Conservation (phyloP, 2,797 vertebrate species). For the Chelidonichthys spinosus region DNA sequence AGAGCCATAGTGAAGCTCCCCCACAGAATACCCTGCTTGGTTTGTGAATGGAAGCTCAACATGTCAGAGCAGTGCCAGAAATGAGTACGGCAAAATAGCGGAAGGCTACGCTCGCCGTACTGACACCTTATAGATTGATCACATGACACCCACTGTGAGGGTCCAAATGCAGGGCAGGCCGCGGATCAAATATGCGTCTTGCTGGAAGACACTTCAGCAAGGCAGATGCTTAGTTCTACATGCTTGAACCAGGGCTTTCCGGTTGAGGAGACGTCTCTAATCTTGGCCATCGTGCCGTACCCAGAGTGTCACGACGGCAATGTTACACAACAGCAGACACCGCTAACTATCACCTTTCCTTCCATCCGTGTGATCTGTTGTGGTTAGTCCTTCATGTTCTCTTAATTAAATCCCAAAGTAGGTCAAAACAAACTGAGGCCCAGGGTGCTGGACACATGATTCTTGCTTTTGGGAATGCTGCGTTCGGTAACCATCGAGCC, state of each 20-base stretch:
- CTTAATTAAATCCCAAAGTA: slow-evolving; percentile 74
- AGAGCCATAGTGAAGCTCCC: slow-evolving; percentile 53
- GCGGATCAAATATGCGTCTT: not conserved
- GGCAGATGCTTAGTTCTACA: slow-evolving; percentile 6
- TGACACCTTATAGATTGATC: slow-evolving; percentile 5
- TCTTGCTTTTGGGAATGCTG: slow-evolving; percentile 35
- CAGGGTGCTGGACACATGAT: slow-evolving; percentile 35
- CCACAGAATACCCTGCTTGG: slow-evolving; percentile 34
- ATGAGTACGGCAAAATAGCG: slow-evolving; percentile 4
- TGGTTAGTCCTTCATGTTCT: slow-evolving; percentile 51
- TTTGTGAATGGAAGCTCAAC: slow-evolving; percentile 61
- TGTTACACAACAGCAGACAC: slow-evolving; percentile 63
- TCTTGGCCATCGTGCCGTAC: slow-evolving; percentile 19
- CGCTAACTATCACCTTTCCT: slow-evolving; percentile 42
- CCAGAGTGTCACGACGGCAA: slow-evolving; percentile 53
- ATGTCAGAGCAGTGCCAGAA: slow-evolving; percentile 21
- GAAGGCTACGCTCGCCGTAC: not conserved
- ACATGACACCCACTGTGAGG: not conserved
- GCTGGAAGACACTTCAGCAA: not conserved
- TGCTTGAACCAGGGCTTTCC: slow-evolving; percentile 15
- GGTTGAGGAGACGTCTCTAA: slow-evolving; percentile 15
- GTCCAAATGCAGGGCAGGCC: slow-evolving; percentile 16
- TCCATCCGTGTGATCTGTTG: slow-evolving; percentile 52
- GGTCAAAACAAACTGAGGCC: slow-evolving; percentile 70
- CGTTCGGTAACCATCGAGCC: not conserved